Percentiles rank a stretch among this genome's conserved stretches.
Evolutionary conservation across 2,113 vertebrate species (phyloP).

Genomic region (Chaetura pelagica): DNA sequence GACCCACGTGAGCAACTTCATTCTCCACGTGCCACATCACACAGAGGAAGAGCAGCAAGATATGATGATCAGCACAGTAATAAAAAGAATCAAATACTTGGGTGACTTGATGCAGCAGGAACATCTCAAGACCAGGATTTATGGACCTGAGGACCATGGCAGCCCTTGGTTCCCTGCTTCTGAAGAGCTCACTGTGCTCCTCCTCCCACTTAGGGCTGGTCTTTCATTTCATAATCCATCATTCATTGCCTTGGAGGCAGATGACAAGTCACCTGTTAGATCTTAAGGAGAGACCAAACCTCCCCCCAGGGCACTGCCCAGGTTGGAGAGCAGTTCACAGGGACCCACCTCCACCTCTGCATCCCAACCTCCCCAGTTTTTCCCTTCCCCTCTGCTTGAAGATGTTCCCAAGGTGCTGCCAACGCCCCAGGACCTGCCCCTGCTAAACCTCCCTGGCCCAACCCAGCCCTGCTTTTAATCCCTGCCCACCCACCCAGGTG

Average conservation of each 20-base stretch:
- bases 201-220: background rate
- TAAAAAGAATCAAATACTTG: fast-evolving
- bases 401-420: fast-evolving
- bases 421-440: fast-evolving
- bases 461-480: background rate
- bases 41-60: background rate
- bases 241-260: background rate
- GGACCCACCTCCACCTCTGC: fast-evolving
- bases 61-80: background rate
- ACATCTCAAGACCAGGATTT: background rate
- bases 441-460: background rate
- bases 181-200: fast-evolving
- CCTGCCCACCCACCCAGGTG: background rate
- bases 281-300: no score
- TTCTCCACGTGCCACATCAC: background rate
- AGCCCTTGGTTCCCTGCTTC: background rate
- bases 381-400: background rate
- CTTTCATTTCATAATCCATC: background rate
- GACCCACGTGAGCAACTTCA: fast-evolving
- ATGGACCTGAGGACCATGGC: fast-evolving
- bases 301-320: no score
- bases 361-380: no score
- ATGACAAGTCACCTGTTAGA: background rate
- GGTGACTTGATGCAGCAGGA: background rate
- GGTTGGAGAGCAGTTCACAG: background rate